Conservation (phyloP, 2,113 vertebrate species). For the Calyptommatus sinebrachiatus region DNA sequence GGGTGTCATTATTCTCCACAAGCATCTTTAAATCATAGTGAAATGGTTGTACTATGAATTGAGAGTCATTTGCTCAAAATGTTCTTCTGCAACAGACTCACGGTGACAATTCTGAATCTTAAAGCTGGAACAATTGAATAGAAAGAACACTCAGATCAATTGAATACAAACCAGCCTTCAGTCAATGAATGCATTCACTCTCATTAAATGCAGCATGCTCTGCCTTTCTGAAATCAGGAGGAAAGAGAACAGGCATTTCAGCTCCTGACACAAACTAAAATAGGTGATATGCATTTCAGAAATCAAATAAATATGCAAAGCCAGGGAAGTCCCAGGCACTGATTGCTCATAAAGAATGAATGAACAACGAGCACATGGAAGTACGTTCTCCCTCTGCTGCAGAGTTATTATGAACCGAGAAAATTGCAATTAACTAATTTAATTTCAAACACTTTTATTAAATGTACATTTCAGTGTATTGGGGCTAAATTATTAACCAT, state of each 20-base stretch:
- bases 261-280: not conserved
- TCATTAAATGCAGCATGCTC: not conserved
- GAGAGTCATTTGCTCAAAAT: not conserved
- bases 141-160: not conserved
- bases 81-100: not conserved
- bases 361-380: conserved; percentile 33
- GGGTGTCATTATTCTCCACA: not conserved
- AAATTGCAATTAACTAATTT: conserved; percentile 45
- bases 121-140: not conserved
- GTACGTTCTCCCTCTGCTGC: conserved; percentile 20
- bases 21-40: not conserved
- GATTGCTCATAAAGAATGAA: conserved; percentile 32
- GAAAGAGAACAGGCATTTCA: not conserved
- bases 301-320: not conserved
- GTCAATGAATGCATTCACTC: not conserved
- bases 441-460: conserved; percentile 44
- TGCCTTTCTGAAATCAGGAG: not conserved
- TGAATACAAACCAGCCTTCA: not conserved
- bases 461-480: conserved; percentile 19
- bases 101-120: not conserved
- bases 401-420: conserved; percentile 20
- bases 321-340: not conserved
- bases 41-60: not conserved
- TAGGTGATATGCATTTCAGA: not conserved
- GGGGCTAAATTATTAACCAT: conserved; percentile 42